Evolutionary conservation across 2,797 vertebrate genomes (phyloP).

Genomic region (Megalops cyprinoides): DNA sequence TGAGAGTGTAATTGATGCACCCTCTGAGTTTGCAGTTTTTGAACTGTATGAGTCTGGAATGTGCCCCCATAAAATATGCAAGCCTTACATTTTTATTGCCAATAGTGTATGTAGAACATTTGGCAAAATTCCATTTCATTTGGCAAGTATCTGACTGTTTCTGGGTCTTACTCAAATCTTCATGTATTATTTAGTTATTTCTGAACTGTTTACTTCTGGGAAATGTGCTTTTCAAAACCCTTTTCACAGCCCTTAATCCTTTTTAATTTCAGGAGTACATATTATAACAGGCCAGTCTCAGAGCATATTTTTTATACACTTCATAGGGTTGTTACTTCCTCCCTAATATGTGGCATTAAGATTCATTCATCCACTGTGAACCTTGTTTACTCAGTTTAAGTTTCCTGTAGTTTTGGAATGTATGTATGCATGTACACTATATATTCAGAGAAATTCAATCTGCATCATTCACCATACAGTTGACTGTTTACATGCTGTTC

Average conservation of each 20-base stretch:
- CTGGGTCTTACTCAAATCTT: neutral
- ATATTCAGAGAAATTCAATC: too few relatives aligned
- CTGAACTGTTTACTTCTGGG: neutral
- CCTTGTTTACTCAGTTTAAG: neutral
- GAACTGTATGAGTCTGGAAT: too few relatives aligned
- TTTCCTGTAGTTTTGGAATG: neutral
- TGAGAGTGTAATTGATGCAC: too few relatives aligned
- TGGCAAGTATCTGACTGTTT: neutral
- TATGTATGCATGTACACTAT: neutral
- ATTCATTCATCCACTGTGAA: neutral
- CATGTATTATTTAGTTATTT: neutral
- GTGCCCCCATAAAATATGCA: too few relatives aligned
- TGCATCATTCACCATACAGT: too few relatives aligned
- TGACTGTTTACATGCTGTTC: too few relatives aligned
- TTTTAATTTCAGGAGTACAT: neutral
- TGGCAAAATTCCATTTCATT: neutral
- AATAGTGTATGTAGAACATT: neutral
- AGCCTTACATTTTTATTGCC: too few relatives aligned
- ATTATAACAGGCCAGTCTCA: neutral
- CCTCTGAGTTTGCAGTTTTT: too few relatives aligned
- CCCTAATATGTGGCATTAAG: neutral
- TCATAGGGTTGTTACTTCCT: neutral
- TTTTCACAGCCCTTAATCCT: neutral
- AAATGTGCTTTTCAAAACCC: neutral
- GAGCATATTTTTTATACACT: neutral